Percentiles rank a stretch among this genome's conserved stretches.
These are phyloP conservation scores for Acestrorhynchus altus DNA, from an alignment of 2,797 vertebrate genomes.

Conservation along the genomic window DNA sequence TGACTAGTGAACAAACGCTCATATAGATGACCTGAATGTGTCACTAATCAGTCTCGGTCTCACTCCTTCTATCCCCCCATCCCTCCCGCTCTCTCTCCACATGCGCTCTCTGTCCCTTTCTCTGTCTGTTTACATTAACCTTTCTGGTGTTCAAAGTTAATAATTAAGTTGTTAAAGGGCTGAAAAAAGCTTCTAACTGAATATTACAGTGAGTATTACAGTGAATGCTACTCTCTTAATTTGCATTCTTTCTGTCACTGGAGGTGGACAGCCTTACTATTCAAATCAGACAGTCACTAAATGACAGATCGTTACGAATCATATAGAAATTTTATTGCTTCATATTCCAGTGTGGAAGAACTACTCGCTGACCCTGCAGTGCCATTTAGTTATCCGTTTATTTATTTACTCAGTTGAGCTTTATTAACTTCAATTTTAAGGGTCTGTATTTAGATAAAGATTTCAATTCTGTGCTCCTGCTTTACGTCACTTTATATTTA, in stretches of 20 bases:
- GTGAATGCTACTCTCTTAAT: too few relatives aligned
- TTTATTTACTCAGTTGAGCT: not conserved
- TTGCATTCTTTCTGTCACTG: not conserved
- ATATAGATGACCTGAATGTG: conserved; percentile 22
- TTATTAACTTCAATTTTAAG: not conserved
- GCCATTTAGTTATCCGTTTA: too few relatives aligned
- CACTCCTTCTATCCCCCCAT: not conserved
- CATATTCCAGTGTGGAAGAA: too few relatives aligned
- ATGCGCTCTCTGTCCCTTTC: not conserved
- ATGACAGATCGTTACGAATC: too few relatives aligned
- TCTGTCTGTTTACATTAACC: not conserved
- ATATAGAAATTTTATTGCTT: too few relatives aligned
- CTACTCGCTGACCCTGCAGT: too few relatives aligned
- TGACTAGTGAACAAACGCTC: conserved; percentile 40
- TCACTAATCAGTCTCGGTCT: conserved; percentile 20
- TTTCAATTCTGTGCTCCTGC: too few relatives aligned
- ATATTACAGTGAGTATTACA: not conserved
- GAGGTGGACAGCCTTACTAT: too few relatives aligned
- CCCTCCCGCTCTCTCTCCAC: too few relatives aligned
- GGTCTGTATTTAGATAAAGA: not conserved
- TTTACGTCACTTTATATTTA: not conserved
- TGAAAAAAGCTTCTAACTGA: not conserved
- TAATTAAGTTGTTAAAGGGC: not conserved
- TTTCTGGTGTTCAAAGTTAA: not conserved
- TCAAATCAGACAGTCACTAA: too few relatives aligned